A percentile compares a stretch with the other conserved stretches of the same genome.
Conservation (phyloP, 2,113 vertebrate genomes). For the Coracopsis vasa region DNA sequence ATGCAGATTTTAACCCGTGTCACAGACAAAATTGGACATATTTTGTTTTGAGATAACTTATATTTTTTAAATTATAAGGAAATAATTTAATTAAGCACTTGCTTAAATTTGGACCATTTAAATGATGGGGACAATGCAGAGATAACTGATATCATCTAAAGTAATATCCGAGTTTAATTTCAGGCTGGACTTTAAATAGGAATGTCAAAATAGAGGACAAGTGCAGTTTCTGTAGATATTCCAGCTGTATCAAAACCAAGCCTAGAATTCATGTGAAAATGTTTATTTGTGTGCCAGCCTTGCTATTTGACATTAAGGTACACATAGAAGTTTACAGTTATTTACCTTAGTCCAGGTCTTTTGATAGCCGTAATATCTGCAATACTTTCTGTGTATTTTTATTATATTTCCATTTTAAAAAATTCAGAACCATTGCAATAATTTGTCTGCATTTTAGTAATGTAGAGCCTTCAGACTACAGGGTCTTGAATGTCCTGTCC, state of each 20-base stretch:
- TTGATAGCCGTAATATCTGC: neutral
- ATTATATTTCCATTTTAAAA: neutral
- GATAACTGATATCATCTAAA: neutral
- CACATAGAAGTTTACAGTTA: neutral
- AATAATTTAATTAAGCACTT: neutral
- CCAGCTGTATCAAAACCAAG: neutral
- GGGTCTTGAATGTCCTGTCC: neutral
- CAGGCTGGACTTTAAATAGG: neutral
- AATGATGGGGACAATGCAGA: neutral
- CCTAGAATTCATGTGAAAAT: neutral
- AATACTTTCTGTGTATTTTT: neutral
- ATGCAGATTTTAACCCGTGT: neutral
- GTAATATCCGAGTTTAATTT: neutral
- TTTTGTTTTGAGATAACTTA: neutral
- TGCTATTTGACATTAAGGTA: neutral
- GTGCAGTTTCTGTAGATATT: neutral
- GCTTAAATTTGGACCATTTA: neutral
- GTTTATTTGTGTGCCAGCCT: neutral
- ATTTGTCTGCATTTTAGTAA: neutral
- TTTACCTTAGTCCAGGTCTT: neutral
- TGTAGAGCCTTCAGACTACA: neutral
- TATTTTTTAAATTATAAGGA: neutral
- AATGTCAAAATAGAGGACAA: neutral
- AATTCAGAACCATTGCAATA: neutral
- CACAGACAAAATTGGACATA: neutral